Percentiles rank a stretch among this genome's conserved stretches.
Conservation (phyloP, 2,797 vertebrate genomes). For the Antrozous pallidus region DNA sequence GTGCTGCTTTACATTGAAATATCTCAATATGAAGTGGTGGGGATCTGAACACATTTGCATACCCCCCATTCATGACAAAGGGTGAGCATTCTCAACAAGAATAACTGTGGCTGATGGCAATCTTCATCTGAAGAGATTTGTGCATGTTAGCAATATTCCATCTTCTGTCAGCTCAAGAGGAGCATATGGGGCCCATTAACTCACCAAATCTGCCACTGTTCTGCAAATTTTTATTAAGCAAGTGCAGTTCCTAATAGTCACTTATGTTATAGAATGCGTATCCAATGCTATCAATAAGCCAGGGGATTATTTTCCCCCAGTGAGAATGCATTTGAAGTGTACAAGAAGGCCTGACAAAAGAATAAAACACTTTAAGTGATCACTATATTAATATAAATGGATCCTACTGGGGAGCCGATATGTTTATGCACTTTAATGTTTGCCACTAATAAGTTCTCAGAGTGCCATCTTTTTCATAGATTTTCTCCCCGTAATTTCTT, state of each 20-base stretch:
- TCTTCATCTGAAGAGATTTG: slow-evolving; percentile 59
- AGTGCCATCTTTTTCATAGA: slow-evolving; percentile 19
- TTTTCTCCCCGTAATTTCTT: not conserved
- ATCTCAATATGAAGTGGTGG: slow-evolving; percentile 26
- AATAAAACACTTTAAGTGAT: slow-evolving; percentile 60
- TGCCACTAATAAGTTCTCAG: slow-evolving; percentile 32
- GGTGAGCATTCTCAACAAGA: slow-evolving; percentile 62
- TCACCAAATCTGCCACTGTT: slow-evolving; percentile 62
- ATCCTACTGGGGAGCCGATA: slow-evolving; percentile 40
- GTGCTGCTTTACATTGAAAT: slow-evolving; percentile 43
- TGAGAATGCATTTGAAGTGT: slow-evolving; percentile 65
- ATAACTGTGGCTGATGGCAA: slow-evolving; percentile 54
- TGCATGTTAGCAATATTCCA: slow-evolving; percentile 68
- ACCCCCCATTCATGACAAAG: slow-evolving; percentile 27
- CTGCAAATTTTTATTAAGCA: slow-evolving; percentile 73
- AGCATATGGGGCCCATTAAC: slow-evolving; percentile 72
- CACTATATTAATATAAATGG: slow-evolving; percentile 61
- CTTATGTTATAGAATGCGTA: slow-evolving; percentile 63
- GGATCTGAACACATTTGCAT: slow-evolving; percentile 55
- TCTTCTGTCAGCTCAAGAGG: slow-evolving; percentile 62
- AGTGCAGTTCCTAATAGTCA: slow-evolving; percentile 65
- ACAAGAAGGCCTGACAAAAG: slow-evolving; percentile 67
- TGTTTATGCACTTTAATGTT: slow-evolving; percentile 11
- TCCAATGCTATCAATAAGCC: slow-evolving; percentile 67
- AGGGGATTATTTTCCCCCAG: slow-evolving; percentile 63